Evolutionary conservation across 2,888 invertebrate species (phyloP), one percentile per base, ranked within the genome.

Genomic region (Oligia strigilis): DNA sequence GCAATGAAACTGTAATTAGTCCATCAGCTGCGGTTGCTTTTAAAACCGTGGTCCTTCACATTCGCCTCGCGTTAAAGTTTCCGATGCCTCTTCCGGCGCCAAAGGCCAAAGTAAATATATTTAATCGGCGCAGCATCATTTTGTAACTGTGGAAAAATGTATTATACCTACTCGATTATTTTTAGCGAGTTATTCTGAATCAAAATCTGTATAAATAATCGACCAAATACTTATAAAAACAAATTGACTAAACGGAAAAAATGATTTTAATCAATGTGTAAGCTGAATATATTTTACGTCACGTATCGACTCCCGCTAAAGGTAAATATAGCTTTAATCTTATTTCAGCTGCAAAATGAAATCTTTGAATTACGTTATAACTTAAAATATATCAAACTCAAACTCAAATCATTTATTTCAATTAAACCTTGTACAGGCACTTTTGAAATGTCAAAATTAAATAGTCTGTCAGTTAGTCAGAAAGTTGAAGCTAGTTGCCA

Each of bases 61-160:
- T 69, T 65, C 64, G 29, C 78, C 40, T 70, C 78, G 71, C 49
- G 70, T 76, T 64, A 75, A 78, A 86, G 77, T 78, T 81, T 78
- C 76, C 73, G 65, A 79, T 76, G 80, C 67, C 73, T 65, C 75
- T 83, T 89, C 86, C 86, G 84, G 78, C 49, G 75, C 58, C 58
- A 77, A 79, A 79, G 67, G 84, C 81, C 82, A 84, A 84, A 82
- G 76, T 83, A 85, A 79, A 87, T 78, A 80, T 49, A 71, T 75
- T 79, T 69, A 64, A 76, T 75, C 75, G 52, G 14, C 23, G 55
- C 64, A 58, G 17, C 73, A 67, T 78, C 71, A 69, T 72, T 78
- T 69, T 73, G 23, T 84, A 77, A 64, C 67, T 66, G 23, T 64
- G 19, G 36, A 64, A 76, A 78, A 46, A 73, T 72, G 40, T 75